Evolutionary conservation across 2,797 vertebrate species (phyloP), one percentile per base, ranked within the genome.

Genomic region (Lophotriccus pileatus): DNA sequence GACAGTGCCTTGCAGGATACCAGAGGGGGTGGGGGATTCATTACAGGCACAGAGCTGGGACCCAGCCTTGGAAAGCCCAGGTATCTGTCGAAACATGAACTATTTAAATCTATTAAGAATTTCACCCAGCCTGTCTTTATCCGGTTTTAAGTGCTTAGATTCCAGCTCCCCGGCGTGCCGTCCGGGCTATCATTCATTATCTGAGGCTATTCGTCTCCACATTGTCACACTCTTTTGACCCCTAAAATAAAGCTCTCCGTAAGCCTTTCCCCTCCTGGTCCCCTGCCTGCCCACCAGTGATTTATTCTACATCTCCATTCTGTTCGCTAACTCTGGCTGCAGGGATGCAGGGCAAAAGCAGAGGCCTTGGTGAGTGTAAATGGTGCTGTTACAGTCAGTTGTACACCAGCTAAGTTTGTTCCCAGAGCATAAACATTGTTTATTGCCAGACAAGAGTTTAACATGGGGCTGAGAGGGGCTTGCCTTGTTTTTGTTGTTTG

Each of bases 101-200:
- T 95, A 95, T 97, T 97, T 97, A 97, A 97, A 97, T 97, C 97
- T 97, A 97, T 97, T 97, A 97, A 97, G 97, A 98, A 98, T 97
- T 97, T 96, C 94, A 97, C 96, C 96, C 95, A 96, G 94, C 97
- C 97, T 96, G 94, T 97, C 97, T 92, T 96, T 96, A 97, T 97
- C 95, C 94, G 94, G 96, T 97, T 96, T 96, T 95, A 96, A 97
- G 96, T 94, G 96, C 95, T 95, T 97, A 94, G 96, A 94, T 95
- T 95, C 93, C 95, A 94, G 88, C 93, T 96, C 93, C 93, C 93
- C 27, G 25, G 90, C 77, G 8, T 92, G 95, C 91, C 4, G 95
- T 92, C 95, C 86, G 1, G 92, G 93, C 94, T 96, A 93, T 95
- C 94, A 94, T 94, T 97, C 95, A 96, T 96, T 97, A 95, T 97